Evolutionary conservation across 2,113 vertebrate species (phyloP).

Genomic region (Mesocricetus auratus): DNA sequence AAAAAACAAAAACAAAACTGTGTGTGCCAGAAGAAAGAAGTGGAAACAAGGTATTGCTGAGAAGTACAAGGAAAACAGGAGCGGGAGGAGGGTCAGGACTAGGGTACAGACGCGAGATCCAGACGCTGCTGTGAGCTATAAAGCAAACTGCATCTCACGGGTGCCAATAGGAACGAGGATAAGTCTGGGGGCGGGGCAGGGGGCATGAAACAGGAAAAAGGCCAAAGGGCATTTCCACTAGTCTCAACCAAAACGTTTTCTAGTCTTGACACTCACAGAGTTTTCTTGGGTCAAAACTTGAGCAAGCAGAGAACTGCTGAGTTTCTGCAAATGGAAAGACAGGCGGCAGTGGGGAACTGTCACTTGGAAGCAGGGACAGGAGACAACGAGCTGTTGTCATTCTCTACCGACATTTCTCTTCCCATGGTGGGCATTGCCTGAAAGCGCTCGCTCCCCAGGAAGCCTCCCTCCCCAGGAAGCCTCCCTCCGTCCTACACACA

Average conservation of each 20-base stretch:
- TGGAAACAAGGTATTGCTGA: neutral
- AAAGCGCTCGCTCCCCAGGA: neutral
- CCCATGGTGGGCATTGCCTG: neutral
- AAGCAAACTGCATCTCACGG: neutral
- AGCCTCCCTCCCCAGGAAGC: neutral
- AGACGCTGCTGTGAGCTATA: neutral
- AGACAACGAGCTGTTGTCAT: neutral
- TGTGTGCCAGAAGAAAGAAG: neutral
- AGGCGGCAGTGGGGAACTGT: no score
- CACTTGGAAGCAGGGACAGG: neutral
- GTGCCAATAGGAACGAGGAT: neutral
- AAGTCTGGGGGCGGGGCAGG: neutral
- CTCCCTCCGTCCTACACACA: neutral
- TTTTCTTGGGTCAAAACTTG: neutral
- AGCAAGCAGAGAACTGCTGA: neutral
- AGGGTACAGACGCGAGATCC: accelerated
- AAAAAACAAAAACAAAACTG: no score
- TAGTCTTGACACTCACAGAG: neutral
- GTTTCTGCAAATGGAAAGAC: neutral
- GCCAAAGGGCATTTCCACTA: neutral
- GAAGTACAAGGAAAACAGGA: neutral
- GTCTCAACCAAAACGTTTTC: neutral
- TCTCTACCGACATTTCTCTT: neutral
- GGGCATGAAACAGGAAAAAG: neutral
- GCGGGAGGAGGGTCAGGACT: neutral